Conservation (phyloP, 2,888 invertebrate genomes). For the Chymomyza caudatula region DNA sequence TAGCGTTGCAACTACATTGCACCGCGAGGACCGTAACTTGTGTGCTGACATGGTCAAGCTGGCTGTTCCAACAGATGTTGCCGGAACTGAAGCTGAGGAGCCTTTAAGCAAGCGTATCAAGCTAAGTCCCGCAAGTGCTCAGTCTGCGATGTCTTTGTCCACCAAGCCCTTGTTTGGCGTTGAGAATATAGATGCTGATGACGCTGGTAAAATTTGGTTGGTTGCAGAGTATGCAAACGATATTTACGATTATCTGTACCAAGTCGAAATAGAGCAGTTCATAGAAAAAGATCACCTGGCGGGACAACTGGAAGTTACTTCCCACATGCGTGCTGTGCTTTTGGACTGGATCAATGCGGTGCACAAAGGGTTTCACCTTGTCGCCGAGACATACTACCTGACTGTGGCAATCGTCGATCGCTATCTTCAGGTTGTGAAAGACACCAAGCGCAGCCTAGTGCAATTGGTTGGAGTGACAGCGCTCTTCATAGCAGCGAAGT, state of each 20-base stretch:
- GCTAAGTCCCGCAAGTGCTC: too few species aligned
- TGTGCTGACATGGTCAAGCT: too few species aligned
- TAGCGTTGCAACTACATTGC: conserved; percentile 58
- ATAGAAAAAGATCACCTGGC: too few species aligned
- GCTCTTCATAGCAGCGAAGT: too few species aligned
- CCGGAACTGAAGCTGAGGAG: conserved; percentile 9
- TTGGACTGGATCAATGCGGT: too few species aligned
- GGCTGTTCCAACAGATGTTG: conserved; percentile 20
- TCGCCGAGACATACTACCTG: conserved; percentile 92
- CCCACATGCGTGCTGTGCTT: too few species aligned
- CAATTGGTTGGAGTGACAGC: too few species aligned
- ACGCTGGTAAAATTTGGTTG: conserved; percentile 85
- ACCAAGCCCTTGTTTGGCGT: conserved; percentile 71
- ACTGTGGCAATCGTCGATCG: conserved; percentile 92
- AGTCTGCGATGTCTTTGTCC: conserved; percentile 48
- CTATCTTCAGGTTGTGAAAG: conserved; percentile 84
- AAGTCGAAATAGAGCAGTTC: too few species aligned
- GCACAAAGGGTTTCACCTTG: conserved; percentile 88
- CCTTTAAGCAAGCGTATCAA: too few species aligned
- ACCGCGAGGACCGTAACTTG: too few species aligned
- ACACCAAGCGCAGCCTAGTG: too few species aligned
- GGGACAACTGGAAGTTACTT: too few species aligned
- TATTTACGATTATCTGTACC: conserved; percentile 90
- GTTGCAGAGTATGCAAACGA: conserved; percentile 91
- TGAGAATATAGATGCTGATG: conserved; percentile 86